Conservation (phyloP, 2,888 invertebrate species). For the Bugulina stolonifera region DNA sequence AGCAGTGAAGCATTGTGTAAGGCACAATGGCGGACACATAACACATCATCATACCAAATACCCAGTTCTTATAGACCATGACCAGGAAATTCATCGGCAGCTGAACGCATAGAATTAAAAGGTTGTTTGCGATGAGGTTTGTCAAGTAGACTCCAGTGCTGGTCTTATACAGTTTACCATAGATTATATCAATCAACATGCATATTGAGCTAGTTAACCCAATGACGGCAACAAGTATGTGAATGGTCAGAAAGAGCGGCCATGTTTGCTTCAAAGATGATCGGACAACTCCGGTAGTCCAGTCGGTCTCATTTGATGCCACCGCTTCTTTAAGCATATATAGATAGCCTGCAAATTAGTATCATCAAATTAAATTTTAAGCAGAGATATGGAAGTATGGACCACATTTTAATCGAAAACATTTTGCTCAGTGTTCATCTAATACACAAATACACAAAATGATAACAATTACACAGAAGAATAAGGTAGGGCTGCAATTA, state of each 20-base stretch:
- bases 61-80: conserved; percentile 59
- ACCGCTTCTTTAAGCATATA: conserved; percentile 1
- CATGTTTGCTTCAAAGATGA: neutral
- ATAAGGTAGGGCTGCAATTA: too few relatives aligned
- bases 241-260: conserved; percentile 6
- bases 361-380: too few relatives aligned
- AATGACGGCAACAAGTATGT: neutral
- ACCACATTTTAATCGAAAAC: too few relatives aligned
- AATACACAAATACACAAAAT: too few relatives aligned
- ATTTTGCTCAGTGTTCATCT: too few relatives aligned
- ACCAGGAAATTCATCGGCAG: conserved; percentile 6
- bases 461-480: too few relatives aligned
- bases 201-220: neutral
- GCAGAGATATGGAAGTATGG: too few relatives aligned
- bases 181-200: neutral
- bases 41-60: conserved; percentile 67
- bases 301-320: neutral
- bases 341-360: conserved; percentile 18
- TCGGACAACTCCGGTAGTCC: conserved; percentile 22
- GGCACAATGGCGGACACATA: conserved; percentile 69
- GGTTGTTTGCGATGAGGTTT: conserved; percentile 4
- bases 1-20: conserved; percentile 67
- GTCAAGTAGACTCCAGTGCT: neutral
- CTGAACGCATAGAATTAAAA: neutral
- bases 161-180: neutral